phyloP scores from a whole-genome alignment of 2,888 invertebrate species.

The Eumacrocentrus americanus region DNA sequence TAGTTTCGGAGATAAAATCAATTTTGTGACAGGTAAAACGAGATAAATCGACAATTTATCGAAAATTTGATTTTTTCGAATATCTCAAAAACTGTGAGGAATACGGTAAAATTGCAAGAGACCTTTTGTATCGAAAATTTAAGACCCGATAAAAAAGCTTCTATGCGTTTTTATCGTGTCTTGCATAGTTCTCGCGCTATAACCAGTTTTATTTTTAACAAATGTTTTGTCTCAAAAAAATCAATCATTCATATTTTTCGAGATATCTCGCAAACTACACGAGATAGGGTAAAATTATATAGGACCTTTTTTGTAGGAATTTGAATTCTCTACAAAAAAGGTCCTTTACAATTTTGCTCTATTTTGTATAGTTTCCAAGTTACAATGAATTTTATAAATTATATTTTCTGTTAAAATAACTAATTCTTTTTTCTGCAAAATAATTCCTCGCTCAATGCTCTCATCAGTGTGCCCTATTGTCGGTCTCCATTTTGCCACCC shows the following conservation, averaged over 20 bases:
- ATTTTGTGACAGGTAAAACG: too few species aligned
- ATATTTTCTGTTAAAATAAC: neutral
- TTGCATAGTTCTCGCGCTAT: too few species aligned
- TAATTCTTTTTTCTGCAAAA: conserved; percentile 25
- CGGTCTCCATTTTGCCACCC: conserved; percentile 14
- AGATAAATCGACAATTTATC: too few species aligned
- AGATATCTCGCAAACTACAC: neutral
- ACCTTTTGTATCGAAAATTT: too few species aligned
- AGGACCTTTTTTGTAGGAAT: neutral
- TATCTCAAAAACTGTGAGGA: too few species aligned
- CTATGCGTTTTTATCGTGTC: too few species aligned
- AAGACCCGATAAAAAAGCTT: too few species aligned
- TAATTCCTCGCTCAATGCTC: neutral
- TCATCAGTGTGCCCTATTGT: neutral
- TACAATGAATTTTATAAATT: neutral
- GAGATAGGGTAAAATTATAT: neutral
- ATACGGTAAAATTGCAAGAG: too few species aligned
- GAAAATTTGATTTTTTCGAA: too few species aligned
- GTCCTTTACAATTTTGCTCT: neutral
- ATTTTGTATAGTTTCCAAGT: neutral
- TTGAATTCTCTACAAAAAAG: neutral
- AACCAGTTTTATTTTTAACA: neutral
- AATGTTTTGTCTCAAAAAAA: neutral
- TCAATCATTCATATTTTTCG: too few species aligned
- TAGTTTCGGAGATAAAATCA: too few species aligned